phyloP scores from a whole-genome alignment of 2,797 vertebrate species.

The Enteromius afrohamiltoni region DNA sequence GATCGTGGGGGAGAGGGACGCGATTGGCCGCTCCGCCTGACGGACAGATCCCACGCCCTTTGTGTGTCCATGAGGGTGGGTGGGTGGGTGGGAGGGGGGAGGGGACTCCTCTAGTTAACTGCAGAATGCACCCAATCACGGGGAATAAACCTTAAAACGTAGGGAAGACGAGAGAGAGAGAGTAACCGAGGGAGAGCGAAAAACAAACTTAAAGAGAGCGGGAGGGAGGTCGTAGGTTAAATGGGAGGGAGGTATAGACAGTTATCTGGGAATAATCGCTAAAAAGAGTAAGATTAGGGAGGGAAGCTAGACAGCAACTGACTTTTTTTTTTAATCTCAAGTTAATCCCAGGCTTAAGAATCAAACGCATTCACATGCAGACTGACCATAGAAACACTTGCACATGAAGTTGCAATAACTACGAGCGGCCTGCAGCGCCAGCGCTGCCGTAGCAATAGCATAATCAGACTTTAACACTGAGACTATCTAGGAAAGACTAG shows the following conservation, averaged over 20 bases:
- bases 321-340: conserved; percentile 43
- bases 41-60: conserved; percentile 84
- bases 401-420: conserved; percentile 69
- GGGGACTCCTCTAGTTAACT: conserved; percentile 83
- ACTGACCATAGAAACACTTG: conserved; percentile 42
- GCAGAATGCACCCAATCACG: conserved; percentile 80
- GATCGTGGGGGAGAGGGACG: conserved; percentile 86
- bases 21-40: conserved; percentile 82
- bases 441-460: conserved; percentile 69
- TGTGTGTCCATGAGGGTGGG: conserved; percentile 84
- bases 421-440: conserved; percentile 66
- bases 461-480: conserved; percentile 65
- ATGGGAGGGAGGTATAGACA: conserved; percentile 54
- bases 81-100: conserved; percentile 78
- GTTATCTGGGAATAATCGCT: conserved; percentile 61
- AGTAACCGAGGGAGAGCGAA: conserved; percentile 61
- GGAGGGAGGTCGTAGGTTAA: conserved; percentile 57
- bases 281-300: conserved; percentile 64
- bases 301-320: conserved; percentile 58
- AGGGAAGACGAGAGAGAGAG: conserved; percentile 67
- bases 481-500: conserved; percentile 37
- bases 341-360: conserved; percentile 50
- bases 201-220: conserved; percentile 30
- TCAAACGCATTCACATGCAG: conserved; percentile 39
- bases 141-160: conserved; percentile 66